phyloP scores from a whole-genome alignment of 2,113 vertebrate species.

The Cacatua alba region DNA sequence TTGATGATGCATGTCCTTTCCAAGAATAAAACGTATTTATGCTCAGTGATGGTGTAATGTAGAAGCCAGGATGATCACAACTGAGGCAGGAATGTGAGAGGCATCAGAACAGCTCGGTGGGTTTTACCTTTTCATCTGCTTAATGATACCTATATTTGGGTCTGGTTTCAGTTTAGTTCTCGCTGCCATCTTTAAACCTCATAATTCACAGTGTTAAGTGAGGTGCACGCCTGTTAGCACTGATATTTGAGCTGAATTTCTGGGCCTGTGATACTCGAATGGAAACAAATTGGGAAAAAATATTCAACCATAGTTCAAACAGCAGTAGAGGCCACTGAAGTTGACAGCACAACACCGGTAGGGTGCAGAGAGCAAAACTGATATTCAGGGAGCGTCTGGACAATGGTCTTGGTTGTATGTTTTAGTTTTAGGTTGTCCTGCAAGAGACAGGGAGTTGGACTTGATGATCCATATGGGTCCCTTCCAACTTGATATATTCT shows the following conservation, averaged over 20 bases:
- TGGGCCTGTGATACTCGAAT: not conserved
- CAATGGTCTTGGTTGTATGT: rapidly evolving
- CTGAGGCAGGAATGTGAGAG: not conserved
- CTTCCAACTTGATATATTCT: not conserved
- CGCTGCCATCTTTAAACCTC: not conserved
- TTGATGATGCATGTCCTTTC: not conserved
- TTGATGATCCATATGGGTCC: not conserved
- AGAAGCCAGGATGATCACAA: not conserved
- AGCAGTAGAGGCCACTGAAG: not conserved
- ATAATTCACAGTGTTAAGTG: not conserved
- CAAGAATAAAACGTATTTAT: not conserved
- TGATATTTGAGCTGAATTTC: not conserved
- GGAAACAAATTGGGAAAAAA: not conserved
- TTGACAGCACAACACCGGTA: not conserved
- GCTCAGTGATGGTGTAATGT: too few species aligned
- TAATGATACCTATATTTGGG: not conserved
- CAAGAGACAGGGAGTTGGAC: not conserved
- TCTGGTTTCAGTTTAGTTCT: not conserved
- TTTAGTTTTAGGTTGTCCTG: not conserved
- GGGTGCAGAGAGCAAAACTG: not conserved
- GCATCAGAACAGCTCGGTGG: not conserved
- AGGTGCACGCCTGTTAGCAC: not conserved
- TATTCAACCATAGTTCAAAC: not conserved
- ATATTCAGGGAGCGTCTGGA: not conserved
- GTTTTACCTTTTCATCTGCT: not conserved